Evolutionary conservation across 2,113 vertebrate genomes (phyloP), one percentile per base, ranked within the genome.

Genomic region (Seriola quinqueradiata): DNA sequence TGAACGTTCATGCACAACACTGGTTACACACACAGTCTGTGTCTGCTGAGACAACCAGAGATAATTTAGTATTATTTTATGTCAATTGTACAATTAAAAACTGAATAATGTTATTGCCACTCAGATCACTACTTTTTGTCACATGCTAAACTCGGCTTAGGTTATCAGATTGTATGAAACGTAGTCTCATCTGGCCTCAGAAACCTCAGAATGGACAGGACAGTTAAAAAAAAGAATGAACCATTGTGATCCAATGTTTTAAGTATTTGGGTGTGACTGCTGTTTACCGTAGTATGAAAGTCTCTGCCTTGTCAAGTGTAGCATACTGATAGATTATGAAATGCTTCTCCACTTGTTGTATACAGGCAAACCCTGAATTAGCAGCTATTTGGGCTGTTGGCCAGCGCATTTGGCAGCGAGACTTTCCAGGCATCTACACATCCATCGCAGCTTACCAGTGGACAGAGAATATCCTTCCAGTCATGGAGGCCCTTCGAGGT

Each of bases 401-500:
- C 71, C 98, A 99, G 25, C 95, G 93, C 48, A 99, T 99, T 92
- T 99, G 98, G 97, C 98, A 99, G 89, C 93, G 98, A 79, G 98
- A 99, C 68, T 99, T 99, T 87, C 98, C 98, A 3, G 98, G 97
- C 8, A 96, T 98, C 94, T 99, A 99, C 81, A 91, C 96, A 1
- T 91, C 97, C 65, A 99, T 99, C 73, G 87, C 87, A 34, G 96
- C 97, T 0, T 94, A 96, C 84, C 97, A 97, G 90, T 99, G 98
- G 98, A 97, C 98, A 0, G 98, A 99, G 90, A 95, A 94, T 0
- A 96, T 99, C 36, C 96, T 97, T 57, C 98, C 97, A 0, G 96
- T 99, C 84, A 99, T 99, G 97, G 98, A 98, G 79, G 96, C 97
- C 0, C 96, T 99, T 50, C 93, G 96, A 99, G 98, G 98, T 99